Evolutionary conservation across 2,888 invertebrate species (phyloP), one percentile per base, ranked within the genome.

Genomic region (Lycaena phlaeas): DNA sequence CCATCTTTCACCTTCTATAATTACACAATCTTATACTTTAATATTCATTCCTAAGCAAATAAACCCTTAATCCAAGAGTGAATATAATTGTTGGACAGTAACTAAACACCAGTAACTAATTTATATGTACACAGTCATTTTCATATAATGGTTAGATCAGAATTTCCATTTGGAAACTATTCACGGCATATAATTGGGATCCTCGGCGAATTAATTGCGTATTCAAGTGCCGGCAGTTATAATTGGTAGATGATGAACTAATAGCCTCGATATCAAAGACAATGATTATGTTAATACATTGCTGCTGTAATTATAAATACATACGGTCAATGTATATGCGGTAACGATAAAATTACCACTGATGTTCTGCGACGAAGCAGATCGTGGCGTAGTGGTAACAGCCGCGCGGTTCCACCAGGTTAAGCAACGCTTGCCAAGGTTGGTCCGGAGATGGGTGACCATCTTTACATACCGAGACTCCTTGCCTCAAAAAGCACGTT

Each of bases 181-280:
- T 47, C 40, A 31, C 36, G 38, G 54, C 42, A 30, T 40, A 43
- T 46, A 45, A 48, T 50, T 48, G 46, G 37, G 38, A 44, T 36
- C 39, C 41, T 45, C n/a, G 43, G 51, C 43, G 49, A 51, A 53
- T 56, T 58, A 58, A 56, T 54, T 52, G 49, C 48, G 53, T 57
- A 64, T 61, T 62, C 57, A 55, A 57, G 54, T 58, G 53, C 52
- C 53, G 49, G 56, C 53, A 52, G 46, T 46, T 50, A 53, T 59
- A 55, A 59, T 61, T 57, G 49, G 51, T 57, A 44, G 49, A 57
- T 61, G 57, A 56, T 58, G 52, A 59, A 54, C 57, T 62, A 62
- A 61, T 56, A 56, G 53, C 49, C 45, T 53, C 53, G 45, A 57
- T 50, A 58, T 59, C 51, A 56, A 48, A 47, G 49, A 52, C 48